Percentiles rank a stretch among this genome's conserved stretches.
phyloP scores from a whole-genome alignment of 2,113 vertebrate species.

The Hyla sarda region DNA sequence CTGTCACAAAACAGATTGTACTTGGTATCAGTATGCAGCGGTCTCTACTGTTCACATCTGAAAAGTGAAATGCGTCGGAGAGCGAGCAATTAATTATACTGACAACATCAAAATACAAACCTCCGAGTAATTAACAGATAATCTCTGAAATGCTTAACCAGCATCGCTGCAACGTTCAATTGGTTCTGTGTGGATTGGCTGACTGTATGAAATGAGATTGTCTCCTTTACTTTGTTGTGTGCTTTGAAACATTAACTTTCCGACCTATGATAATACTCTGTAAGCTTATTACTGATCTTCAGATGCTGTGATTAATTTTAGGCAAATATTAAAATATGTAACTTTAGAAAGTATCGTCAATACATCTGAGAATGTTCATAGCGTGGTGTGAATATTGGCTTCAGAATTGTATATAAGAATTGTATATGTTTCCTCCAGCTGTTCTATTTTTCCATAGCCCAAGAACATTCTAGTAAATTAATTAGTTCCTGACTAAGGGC shows the following conservation, averaged over 20 bases:
- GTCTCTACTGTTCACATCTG: constrained; percentile 35
- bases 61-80: constrained; percentile 29
- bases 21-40: constrained; percentile 33
- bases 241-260: constrained; percentile 29
- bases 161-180: constrained; percentile 39
- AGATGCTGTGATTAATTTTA: background rate
- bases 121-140: constrained; percentile 50
- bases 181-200: constrained; percentile 19
- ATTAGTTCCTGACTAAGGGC: background rate
- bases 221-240: background rate
- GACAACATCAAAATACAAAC: constrained; percentile 55
- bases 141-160: constrained; percentile 46
- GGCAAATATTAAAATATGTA: background rate
- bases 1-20: constrained; percentile 57
- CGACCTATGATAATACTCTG: background rate
- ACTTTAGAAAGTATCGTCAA: background rate
- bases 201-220: constrained; percentile 22
- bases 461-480: background rate
- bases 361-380: background rate
- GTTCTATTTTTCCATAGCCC: background rate
- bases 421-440: background rate
- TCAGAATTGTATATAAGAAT: background rate
- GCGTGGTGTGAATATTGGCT: background rate
- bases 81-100: constrained; percentile 48
- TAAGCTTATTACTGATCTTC: background rate